phyloP scores from a whole-genome alignment of 2,113 vertebrate species.

The Vidua macroura region DNA sequence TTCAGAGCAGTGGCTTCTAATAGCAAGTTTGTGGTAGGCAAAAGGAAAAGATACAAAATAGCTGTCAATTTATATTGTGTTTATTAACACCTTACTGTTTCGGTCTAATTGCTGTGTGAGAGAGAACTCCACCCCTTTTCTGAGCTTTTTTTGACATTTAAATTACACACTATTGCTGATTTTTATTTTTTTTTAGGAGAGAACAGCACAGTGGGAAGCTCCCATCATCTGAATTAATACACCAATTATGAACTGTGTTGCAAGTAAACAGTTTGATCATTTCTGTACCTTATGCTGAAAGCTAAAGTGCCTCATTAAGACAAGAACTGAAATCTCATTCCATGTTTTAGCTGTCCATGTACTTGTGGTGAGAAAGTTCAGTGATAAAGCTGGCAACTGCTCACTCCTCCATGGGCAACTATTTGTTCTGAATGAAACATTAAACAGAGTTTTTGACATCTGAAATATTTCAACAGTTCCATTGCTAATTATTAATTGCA shows the following conservation, averaged over 20 bases:
- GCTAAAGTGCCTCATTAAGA: slow-evolving; percentile 44
- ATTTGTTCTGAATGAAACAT: background rate
- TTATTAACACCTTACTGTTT: slow-evolving; percentile 50
- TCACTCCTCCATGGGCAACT: background rate
- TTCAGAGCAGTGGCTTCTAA: background rate
- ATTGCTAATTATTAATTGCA: slow-evolving; percentile 10
- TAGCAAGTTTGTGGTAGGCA: background rate
- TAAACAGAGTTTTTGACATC: background rate
- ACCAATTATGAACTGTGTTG: slow-evolving; percentile 34
- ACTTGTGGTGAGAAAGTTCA: slow-evolving; percentile 29
- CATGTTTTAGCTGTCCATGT: slow-evolving; percentile 23
- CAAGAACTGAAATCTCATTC: slow-evolving; percentile 50
- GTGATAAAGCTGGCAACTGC: background rate
- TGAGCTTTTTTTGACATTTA: slow-evolving; percentile 58
- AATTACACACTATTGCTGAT: slow-evolving; percentile 37
- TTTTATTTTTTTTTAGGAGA: background rate
- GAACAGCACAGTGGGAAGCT: background rate
- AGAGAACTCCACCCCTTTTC: slow-evolving; percentile 40
- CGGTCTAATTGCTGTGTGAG: slow-evolving; percentile 39
- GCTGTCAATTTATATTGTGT: slow-evolving; percentile 32
- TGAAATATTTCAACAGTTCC: background rate
- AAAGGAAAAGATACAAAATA: slow-evolving; percentile 43
- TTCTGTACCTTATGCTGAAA: slow-evolving; percentile 22
- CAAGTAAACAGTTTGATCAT: slow-evolving; percentile 53
- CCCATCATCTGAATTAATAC: slow-evolving; percentile 34